phyloP scores from a whole-genome alignment of 2,797 vertebrate species.

The Helicolenus hilgendorfi region DNA sequence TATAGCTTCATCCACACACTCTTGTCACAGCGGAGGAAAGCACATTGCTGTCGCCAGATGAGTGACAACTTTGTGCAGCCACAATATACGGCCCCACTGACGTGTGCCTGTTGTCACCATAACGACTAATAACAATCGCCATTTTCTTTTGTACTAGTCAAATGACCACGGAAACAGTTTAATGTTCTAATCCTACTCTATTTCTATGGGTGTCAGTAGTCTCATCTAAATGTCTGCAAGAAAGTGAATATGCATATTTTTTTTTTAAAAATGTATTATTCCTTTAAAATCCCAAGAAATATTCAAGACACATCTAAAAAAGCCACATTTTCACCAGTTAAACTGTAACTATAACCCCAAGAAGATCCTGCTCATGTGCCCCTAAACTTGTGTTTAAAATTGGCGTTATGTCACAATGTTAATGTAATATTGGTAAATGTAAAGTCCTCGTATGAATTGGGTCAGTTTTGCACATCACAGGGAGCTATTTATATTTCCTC shows the following conservation, averaged over 20 bases:
- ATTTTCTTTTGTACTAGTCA: too few species aligned
- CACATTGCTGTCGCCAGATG: too few species aligned
- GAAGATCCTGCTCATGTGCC: not conserved
- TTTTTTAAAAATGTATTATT: not conserved
- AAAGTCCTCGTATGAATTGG: conserved; percentile 38
- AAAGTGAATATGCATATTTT: not conserved
- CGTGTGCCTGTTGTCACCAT: too few species aligned
- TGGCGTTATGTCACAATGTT: conserved; percentile 12
- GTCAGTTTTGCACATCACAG: conserved; percentile 39
- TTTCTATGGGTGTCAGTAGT: not conserved
- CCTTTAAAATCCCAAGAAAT: not conserved
- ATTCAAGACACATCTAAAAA: not conserved
- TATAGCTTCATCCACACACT: too few species aligned
- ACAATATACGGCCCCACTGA: too few species aligned
- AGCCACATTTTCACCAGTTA: not conserved
- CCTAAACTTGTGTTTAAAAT: conserved; percentile 8
- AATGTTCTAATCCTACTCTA: not conserved
- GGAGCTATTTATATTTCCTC: conserved; percentile 22
- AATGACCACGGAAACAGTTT: too few species aligned
- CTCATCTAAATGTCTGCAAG: not conserved
- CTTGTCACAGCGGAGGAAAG: too few species aligned
- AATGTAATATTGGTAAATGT: conserved; percentile 10
- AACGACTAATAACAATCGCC: too few species aligned
- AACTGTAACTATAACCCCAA: not conserved
- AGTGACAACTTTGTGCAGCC: too few species aligned